Evolutionary conservation across 2,113 vertebrate species (phyloP).

Genomic region (Globicephala melas): DNA sequence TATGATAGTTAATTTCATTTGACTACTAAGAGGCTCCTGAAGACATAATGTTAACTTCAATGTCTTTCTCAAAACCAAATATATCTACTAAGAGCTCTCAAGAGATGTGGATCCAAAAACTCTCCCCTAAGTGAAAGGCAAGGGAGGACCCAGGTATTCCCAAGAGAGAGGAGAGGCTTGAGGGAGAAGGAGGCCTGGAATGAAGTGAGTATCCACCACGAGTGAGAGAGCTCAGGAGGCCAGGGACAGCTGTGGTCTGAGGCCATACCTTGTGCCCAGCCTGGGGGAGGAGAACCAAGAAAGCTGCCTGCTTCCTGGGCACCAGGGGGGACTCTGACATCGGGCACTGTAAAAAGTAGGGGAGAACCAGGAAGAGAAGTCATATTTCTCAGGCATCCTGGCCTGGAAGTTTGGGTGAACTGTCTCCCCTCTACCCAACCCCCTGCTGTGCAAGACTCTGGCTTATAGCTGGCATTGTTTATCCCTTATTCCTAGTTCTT

Average conservation of each 20-base stretch:
- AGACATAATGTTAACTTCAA: background rate
- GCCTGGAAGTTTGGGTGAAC: background rate
- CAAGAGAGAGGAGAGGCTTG: background rate
- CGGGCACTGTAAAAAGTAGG: background rate
- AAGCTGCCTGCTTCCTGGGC: background rate
- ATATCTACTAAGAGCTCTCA: background rate
- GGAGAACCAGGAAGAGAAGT: background rate
- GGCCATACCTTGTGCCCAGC: background rate
- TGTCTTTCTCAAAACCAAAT: background rate
- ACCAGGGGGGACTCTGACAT: background rate
- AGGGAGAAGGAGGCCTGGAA: background rate
- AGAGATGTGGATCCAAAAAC: background rate
- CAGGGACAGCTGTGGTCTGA: background rate
- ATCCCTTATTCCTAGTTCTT: background rate
- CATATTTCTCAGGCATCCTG: background rate
- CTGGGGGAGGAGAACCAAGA: background rate
- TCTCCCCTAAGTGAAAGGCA: background rate
- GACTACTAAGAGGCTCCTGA: background rate
- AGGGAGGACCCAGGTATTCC: background rate
- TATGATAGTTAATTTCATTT: background rate
- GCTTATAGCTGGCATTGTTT: background rate
- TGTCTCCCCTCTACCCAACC: background rate
- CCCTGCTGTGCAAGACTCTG: background rate
- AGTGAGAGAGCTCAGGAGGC: background rate
- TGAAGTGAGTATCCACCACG: background rate